These are phyloP conservation scores for Megalopta genalis DNA, from an alignment of 1,140 invertebrate genomes.

Conservation along the genomic window DNA sequence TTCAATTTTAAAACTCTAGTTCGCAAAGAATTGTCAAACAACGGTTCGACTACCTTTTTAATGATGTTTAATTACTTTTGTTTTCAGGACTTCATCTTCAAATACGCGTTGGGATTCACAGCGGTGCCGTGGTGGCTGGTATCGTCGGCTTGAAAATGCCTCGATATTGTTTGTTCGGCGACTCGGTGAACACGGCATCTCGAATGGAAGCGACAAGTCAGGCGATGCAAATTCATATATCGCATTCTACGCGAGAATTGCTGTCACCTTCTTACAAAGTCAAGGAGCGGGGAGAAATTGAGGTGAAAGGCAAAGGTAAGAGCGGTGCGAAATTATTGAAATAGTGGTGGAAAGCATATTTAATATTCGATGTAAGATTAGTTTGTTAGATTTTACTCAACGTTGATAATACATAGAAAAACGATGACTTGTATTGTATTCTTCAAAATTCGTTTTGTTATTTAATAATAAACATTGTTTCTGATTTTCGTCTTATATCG, in stretches of 20 bases:
- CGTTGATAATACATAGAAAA: no score
- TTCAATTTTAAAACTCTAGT: no score
- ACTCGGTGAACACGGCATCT: slow-evolving; percentile 95
- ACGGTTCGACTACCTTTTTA: no score
- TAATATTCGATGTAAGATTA: no score
- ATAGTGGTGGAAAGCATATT: no score
- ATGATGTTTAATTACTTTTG: slow-evolving; percentile 3
- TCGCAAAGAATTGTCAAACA: no score
- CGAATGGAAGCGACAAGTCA: slow-evolving; percentile 95
- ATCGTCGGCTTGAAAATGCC: slow-evolving; percentile 98
- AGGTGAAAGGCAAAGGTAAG: slow-evolving; percentile 92
- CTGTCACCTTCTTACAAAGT: slow-evolving; percentile 89
- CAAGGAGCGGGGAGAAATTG: slow-evolving; percentile 89
- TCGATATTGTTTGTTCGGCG: slow-evolving; percentile 95
- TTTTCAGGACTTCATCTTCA: slow-evolving; percentile 89
- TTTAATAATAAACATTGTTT: no score
- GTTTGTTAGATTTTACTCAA: no score
- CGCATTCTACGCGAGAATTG: slow-evolving; percentile 90
- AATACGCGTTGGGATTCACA: slow-evolving; percentile 94
- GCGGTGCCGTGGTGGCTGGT: slow-evolving; percentile 94
- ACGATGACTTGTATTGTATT: no score
- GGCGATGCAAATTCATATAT: slow-evolving; percentile 97
- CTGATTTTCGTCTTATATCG: no score
- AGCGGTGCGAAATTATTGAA: background rate
- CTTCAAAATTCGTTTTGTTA: no score